A percentile compares a stretch with the other conserved stretches of the same genome.
These are phyloP conservation scores for Drosophila testacea DNA, from an alignment of 2,888 invertebrate genomes.

Conservation along the genomic window DNA sequence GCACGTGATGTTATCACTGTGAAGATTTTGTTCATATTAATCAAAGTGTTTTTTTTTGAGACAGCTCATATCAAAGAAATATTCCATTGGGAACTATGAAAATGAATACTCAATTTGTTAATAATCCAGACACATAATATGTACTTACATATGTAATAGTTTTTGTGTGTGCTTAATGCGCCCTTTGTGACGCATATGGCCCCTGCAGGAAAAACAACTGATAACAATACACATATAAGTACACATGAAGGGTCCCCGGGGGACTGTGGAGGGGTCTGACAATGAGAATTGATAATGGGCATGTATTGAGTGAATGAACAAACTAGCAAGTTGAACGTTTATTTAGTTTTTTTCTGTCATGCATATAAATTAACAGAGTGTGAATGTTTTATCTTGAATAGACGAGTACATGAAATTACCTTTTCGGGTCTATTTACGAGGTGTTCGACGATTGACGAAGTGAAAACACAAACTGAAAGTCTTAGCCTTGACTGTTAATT, in stretches of 20 bases:
- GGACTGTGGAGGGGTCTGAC: not conserved
- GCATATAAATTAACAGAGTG: constrained; percentile 42
- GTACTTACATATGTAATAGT: constrained; percentile 2
- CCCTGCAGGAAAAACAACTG: constrained; percentile 38
- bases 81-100: constrained; percentile 50
- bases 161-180: constrained; percentile 11
- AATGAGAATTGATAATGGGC: constrained; percentile 34
- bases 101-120: constrained; percentile 57
- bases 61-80: constrained; percentile 13
- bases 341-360: constrained; percentile 10
- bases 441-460: constrained; percentile 42
- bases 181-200: constrained; percentile 52
- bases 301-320: constrained; percentile 9
- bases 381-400: constrained; percentile 34
- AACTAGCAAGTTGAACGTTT: constrained; percentile 6
- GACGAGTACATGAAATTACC: constrained; percentile 17
- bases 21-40: constrained; percentile 50
- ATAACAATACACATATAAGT: constrained; percentile 29
- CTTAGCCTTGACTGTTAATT: constrained; percentile 53
- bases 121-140: constrained; percentile 33
- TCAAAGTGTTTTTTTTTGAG: constrained; percentile 36
- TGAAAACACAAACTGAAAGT: constrained; percentile 43
- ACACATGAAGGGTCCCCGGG: not conserved
- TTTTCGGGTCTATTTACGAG: constrained; percentile 20
- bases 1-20: constrained; percentile 32